A percentile compares a stretch with the other conserved stretches of the same genome.
Evolutionary conservation across 2,113 vertebrate species (phyloP).

Genomic region (Salvator merianae): DNA sequence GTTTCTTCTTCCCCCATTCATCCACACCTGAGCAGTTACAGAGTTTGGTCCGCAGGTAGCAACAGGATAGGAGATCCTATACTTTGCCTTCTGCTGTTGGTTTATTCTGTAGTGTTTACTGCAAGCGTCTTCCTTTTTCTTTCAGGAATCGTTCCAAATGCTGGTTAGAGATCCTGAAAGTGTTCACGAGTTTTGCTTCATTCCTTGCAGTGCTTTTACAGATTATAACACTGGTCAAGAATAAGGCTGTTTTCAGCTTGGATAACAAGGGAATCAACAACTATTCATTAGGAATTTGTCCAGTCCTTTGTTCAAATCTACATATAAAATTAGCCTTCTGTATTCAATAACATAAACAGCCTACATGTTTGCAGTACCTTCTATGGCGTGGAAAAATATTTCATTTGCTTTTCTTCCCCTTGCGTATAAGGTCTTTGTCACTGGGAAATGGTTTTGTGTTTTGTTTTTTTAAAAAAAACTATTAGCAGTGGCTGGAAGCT

Average conservation of each 20-base stretch:
- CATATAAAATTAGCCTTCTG: not conserved
- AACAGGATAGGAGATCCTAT: not conserved
- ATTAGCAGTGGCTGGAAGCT: not conserved
- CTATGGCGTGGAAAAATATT: not conserved
- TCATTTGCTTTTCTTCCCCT: not conserved
- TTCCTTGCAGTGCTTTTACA: not conserved
- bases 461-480: not conserved
- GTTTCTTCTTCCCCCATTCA: too few relatives aligned
- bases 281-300: not conserved
- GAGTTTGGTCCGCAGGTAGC: too few relatives aligned
- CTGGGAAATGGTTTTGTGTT: not conserved
- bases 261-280: not conserved
- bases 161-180: not conserved
- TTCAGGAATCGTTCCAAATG: too few relatives aligned
- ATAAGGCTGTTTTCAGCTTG: not conserved
- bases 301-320: not conserved
- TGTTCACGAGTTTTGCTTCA: not conserved
- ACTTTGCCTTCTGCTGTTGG: too few relatives aligned
- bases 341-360: not conserved
- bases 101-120: not conserved
- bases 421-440: not conserved
- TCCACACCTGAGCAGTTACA: too few relatives aligned
- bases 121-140: too few relatives aligned
- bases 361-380: not conserved
- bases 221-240: not conserved